Evolutionary conservation across 1,140 invertebrate genomes (phyloP).

Genomic region (Drosophila lini): DNA sequence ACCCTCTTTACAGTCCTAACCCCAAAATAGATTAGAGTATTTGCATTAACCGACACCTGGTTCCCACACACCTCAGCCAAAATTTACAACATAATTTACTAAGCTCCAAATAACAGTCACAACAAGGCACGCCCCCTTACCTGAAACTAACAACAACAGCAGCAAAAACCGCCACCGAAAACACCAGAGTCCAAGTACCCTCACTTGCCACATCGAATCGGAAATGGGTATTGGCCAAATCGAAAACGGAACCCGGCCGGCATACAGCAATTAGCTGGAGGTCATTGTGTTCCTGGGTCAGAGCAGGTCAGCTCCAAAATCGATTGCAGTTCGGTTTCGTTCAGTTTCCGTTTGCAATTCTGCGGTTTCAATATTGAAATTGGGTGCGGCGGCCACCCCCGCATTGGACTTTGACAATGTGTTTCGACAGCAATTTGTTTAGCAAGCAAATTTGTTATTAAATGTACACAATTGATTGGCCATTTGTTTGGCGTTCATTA

Average conservation of each 20-base stretch:
- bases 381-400: conserved; percentile 38
- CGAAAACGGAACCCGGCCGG: conserved; percentile 29
- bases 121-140: conserved; percentile 4
- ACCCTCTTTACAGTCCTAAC: not conserved
- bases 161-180: not conserved
- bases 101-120: conserved; percentile 45
- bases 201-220: conserved; percentile 44
- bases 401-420: conserved; percentile 58
- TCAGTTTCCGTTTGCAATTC: conserved; percentile 45
- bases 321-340: conserved; percentile 25
- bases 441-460: conserved; percentile 69
- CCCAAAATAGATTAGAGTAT: not conserved
- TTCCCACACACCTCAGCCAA: conserved; percentile 42
- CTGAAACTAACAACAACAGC: not conserved
- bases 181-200: conserved; percentile 6
- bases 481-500: conserved; percentile 59
- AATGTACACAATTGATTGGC: conserved; percentile 61
- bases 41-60: conserved; percentile 2
- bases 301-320: conserved; percentile 27
- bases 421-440: conserved; percentile 68
- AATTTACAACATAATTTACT: conserved; percentile 52
- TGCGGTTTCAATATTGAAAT: conserved; percentile 61
- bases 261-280: conserved; percentile 77
- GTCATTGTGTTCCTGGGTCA: conserved; percentile 61
- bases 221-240: conserved; percentile 21